Percentiles rank a stretch among this genome's conserved stretches.
These are phyloP conservation scores for Myotis findleyi DNA, from an alignment of 2,797 vertebrate species.

Conservation along the genomic window DNA sequence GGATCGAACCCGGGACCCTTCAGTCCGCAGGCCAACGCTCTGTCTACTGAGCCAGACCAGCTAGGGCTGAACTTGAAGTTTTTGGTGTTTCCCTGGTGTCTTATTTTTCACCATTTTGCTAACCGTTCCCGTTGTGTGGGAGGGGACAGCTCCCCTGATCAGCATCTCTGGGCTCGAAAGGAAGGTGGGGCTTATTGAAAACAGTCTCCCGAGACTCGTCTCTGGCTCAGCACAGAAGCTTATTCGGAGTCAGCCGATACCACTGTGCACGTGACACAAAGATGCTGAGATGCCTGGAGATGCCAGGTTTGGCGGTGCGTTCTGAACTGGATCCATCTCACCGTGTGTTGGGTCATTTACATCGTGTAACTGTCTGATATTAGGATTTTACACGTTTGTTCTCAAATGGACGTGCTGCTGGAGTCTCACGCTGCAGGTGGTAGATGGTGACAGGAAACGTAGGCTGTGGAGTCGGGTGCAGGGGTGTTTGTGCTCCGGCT, in stretches of 20 bases:
- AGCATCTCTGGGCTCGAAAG: neutral
- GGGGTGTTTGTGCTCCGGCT: neutral
- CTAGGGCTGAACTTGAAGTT: neutral
- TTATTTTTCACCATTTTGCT: neutral
- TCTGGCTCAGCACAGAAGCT: neutral
- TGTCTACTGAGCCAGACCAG: too few species aligned
- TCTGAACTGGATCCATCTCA: slow-evolving; percentile 42
- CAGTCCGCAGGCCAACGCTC: too few species aligned
- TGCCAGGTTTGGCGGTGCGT: neutral
- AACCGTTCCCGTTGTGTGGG: neutral
- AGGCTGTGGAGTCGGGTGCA: neutral
- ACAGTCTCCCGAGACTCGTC: neutral
- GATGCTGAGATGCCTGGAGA: neutral
- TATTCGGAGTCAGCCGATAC: neutral
- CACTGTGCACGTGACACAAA: neutral
- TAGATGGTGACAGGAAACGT: neutral
- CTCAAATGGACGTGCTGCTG: neutral
- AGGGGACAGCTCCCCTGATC: neutral
- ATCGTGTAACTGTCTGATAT: neutral
- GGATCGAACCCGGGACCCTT: too few species aligned
- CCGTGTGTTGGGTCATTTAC: neutral
- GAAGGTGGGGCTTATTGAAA: neutral
- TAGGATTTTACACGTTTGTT: neutral
- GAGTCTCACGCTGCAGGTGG: neutral
- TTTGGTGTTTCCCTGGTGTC: neutral